These are phyloP conservation scores for Holacanthus passer DNA, from an alignment of 2,113 vertebrate genomes.

Conservation along the genomic window DNA sequence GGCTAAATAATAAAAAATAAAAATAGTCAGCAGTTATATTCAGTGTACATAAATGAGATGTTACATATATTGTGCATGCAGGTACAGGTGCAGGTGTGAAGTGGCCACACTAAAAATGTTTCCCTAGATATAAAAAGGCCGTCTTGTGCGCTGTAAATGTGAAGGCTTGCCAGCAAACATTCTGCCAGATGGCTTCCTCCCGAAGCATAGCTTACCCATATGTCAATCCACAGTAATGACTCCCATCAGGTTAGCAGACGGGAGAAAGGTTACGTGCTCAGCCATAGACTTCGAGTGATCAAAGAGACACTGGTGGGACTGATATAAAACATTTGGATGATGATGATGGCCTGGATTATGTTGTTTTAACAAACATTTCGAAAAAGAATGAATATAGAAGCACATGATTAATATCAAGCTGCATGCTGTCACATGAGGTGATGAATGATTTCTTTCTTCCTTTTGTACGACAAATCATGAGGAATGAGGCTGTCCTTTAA, in stretches of 20 bases:
- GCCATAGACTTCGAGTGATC: conserved; percentile 14
- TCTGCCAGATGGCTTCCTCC: conserved; percentile 73
- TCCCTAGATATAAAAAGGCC: conserved; percentile 60
- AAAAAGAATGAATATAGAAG: background rate
- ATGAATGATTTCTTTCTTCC: conserved; percentile 13
- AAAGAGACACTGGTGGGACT: background rate
- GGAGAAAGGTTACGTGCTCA: conserved; percentile 39
- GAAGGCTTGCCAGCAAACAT: conserved; percentile 61
- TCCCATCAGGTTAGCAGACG: conserved; percentile 61
- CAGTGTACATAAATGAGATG: no score
- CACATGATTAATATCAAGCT: background rate
- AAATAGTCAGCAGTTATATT: background rate
- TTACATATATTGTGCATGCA: background rate
- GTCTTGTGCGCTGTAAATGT: conserved; percentile 54
- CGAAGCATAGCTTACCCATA: conserved; percentile 72
- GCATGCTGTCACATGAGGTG: background rate
- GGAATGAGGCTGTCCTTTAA: conserved; percentile 1
- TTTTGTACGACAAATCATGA: conserved; percentile 33
- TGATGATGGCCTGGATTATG: background rate
- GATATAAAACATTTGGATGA: background rate
- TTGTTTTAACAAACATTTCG: background rate
- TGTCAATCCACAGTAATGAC: conserved; percentile 68
- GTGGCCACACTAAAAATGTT: background rate
- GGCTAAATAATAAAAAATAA: no score
- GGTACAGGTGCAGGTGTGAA: background rate